Percentiles rank a stretch among this genome's conserved stretches.
phyloP scores from a whole-genome alignment of 2,113 vertebrate genomes.

The Elephas maximus region DNA sequence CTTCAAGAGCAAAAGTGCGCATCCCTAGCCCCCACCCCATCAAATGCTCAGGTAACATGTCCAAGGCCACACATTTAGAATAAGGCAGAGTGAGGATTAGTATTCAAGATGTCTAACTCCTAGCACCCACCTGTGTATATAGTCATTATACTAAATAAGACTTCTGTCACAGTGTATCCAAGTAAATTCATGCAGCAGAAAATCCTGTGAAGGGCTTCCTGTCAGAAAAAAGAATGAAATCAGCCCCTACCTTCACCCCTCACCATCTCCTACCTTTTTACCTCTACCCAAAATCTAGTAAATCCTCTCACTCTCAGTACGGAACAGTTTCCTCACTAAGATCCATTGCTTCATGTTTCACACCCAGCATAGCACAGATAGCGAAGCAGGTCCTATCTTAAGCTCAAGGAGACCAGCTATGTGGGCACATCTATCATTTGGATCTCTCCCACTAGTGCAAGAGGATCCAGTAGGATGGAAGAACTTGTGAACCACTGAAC shows the following conservation, averaged over 20 bases:
- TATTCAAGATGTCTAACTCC: slow-evolving; percentile 18
- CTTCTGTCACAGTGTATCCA: neutral
- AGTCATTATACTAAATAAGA: neutral
- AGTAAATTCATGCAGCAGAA: slow-evolving; percentile 28
- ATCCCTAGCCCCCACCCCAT: neutral
- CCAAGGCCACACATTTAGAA: slow-evolving; percentile 3
- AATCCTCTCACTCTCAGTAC: neutral
- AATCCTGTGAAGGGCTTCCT: neutral
- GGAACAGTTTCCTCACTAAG: neutral
- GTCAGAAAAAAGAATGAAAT: slow-evolving; percentile 24
- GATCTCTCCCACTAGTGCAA: neutral
- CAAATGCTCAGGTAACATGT: slow-evolving; percentile 5
- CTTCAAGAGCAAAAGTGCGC: neutral
- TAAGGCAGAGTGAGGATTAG: neutral
- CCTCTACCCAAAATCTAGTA: neutral
- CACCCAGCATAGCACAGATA: neutral
- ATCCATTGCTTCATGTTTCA: neutral
- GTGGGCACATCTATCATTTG: neutral
- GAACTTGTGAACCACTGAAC: neutral
- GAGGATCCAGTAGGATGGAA: neutral
- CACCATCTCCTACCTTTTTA: neutral
- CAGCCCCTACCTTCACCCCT: neutral
- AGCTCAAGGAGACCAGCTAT: neutral
- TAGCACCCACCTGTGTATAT: neutral
- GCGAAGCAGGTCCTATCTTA: neutral